These are phyloP conservation scores for Saxidomus purpurata DNA, from an alignment of 1,140 invertebrate genomes.

Conservation along the genomic window DNA sequence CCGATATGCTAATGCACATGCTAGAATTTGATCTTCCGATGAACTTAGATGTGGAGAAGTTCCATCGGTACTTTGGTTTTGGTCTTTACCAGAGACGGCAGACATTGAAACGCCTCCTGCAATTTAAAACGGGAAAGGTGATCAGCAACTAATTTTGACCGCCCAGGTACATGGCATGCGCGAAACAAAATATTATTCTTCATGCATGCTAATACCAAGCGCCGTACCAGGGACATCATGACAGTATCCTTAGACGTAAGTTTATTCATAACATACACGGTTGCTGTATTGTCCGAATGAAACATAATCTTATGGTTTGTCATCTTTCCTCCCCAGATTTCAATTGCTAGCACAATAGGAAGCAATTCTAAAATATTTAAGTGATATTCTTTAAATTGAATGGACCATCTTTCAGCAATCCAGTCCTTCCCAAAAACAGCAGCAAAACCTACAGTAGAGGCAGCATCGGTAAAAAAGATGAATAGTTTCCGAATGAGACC, in stretches of 20 bases:
- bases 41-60: neutral
- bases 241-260: slow-evolving; percentile 48
- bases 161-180: slow-evolving; percentile 46
- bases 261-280: slow-evolving; percentile 70
- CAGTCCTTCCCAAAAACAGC: slow-evolving; percentile 49
- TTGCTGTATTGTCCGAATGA: slow-evolving; percentile 70
- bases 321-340: slow-evolving; percentile 61
- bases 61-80: neutral
- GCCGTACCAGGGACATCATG: slow-evolving; percentile 46
- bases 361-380: slow-evolving; percentile 63
- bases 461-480: slow-evolving; percentile 55
- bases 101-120: slow-evolving; percentile 1
- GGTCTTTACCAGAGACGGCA: neutral
- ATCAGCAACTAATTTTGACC: slow-evolving; percentile 56
- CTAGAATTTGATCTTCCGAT: neutral
- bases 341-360: slow-evolving; percentile 64
- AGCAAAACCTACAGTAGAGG: slow-evolving; percentile 10
- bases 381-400: neutral
- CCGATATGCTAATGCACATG: neutral
- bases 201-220: slow-evolving; percentile 58
- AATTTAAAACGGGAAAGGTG: slow-evolving; percentile 67
- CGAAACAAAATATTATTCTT: slow-evolving; percentile 14
- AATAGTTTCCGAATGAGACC: slow-evolving; percentile 15
- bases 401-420: slow-evolving; percentile 39
- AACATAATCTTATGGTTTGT: slow-evolving; percentile 68